Percentiles rank a stretch among this genome's conserved stretches.
These are phyloP conservation scores for Apis cerana DNA, from an alignment of 1,140 invertebrate genomes.

Conservation along the genomic window DNA sequence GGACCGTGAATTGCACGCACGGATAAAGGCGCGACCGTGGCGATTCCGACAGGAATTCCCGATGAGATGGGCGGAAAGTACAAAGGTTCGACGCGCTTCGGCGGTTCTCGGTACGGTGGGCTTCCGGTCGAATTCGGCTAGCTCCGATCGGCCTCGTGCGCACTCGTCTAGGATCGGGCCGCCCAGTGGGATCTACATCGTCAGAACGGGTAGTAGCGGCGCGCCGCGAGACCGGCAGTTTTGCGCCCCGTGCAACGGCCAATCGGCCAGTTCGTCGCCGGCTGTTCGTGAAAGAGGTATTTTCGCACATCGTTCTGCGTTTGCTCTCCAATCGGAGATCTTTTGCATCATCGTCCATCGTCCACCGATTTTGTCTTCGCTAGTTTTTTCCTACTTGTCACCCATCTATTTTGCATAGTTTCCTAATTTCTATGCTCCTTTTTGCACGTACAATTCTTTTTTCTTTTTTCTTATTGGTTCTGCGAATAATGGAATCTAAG, in stretches of 20 bases:
- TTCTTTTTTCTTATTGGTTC: too few species aligned
- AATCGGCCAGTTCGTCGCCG: constrained; percentile 80
- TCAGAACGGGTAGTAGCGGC: constrained; percentile 65
- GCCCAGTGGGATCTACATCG: constrained; percentile 52
- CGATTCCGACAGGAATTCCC: constrained; percentile 67
- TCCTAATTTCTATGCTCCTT: background rate
- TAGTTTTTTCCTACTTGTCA: constrained; percentile 16
- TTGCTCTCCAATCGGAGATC: constrained; percentile 21
- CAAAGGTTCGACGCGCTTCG: constrained; percentile 63
- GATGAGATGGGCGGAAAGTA: constrained; percentile 69
- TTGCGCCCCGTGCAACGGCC: constrained; percentile 68
- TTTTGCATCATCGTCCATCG: background rate
- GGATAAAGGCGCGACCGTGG: constrained; percentile 61
- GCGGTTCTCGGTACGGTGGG: constrained; percentile 41
- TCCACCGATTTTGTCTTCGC: constrained; percentile 15
- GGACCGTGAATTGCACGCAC: constrained; percentile 15
- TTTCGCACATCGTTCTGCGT: constrained; percentile 50
- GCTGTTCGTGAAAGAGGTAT: constrained; percentile 72
- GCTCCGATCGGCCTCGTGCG: constrained; percentile 68
- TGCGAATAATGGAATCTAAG: background rate
- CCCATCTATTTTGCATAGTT: constrained; percentile 6
- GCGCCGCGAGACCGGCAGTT: constrained; percentile 58
- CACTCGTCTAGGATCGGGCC: constrained; percentile 63
- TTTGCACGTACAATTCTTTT: background rate
- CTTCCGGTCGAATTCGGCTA: constrained; percentile 73